These are phyloP conservation scores for Jaculus jaculus DNA, from an alignment of 2,113 vertebrate genomes.

Conservation along the genomic window DNA sequence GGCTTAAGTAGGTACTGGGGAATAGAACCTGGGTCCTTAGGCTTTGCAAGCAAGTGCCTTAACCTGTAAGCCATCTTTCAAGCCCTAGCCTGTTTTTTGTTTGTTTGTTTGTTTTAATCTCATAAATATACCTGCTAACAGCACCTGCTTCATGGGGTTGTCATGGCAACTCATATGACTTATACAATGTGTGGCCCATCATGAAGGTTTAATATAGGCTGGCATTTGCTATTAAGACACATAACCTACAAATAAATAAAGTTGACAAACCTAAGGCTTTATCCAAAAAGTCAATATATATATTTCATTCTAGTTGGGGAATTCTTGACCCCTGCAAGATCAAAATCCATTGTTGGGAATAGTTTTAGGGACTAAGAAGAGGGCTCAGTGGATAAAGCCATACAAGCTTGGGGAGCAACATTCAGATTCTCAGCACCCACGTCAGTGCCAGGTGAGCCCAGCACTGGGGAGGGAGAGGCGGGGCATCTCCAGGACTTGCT, in stretches of 20 bases:
- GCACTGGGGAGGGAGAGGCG: too few species aligned
- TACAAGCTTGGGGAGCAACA: too few species aligned
- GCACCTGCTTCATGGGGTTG: not conserved
- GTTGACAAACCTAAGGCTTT: not conserved
- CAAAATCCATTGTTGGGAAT: not conserved
- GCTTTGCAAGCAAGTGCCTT: not conserved
- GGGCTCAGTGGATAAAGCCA: too few species aligned
- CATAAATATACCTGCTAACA: not conserved
- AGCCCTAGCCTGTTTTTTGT: not conserved
- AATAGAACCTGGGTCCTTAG: not conserved
- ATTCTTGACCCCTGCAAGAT: constrained; percentile 43
- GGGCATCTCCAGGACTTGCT: too few species aligned
- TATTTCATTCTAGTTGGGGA: not conserved
- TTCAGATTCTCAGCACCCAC: too few species aligned
- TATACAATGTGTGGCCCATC: not conserved
- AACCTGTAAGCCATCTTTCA: not conserved
- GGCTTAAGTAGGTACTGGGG: not conserved
- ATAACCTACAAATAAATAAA: not conserved
- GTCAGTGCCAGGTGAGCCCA: too few species aligned
- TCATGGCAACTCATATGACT: not conserved
- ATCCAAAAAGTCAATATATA: not conserved
- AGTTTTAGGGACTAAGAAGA: not conserved
- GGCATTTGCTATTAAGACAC: not conserved
- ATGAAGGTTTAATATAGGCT: not conserved
- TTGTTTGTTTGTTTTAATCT: too few species aligned